These are phyloP conservation scores for Drosophila sp. DNA, from an alignment of 1,140 invertebrate genomes.

Conservation along the genomic window DNA sequence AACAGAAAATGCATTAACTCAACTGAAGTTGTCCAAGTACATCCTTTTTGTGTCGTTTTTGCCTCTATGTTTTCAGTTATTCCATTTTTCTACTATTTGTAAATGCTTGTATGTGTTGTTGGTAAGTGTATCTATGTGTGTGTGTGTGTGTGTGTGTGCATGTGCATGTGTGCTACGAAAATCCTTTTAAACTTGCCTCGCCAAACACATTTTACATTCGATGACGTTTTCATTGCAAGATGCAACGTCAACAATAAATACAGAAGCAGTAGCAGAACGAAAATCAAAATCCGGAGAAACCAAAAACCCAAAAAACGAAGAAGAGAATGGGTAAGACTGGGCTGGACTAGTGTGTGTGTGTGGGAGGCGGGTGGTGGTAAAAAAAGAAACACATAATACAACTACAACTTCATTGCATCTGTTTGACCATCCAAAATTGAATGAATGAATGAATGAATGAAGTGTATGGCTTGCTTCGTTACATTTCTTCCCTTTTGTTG, in stretches of 20 bases:
- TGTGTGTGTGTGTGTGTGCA: constrained; percentile 2
- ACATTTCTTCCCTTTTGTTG: constrained; percentile 15
- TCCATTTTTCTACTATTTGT: constrained; percentile 24
- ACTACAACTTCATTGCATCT: constrained; percentile 25
- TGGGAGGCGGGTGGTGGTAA: background rate
- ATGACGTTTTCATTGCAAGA: constrained; percentile 78
- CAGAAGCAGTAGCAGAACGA: constrained; percentile 27
- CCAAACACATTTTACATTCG: constrained; percentile 77
- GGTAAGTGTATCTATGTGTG: constrained; percentile 48
- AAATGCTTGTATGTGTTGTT: constrained; percentile 23
- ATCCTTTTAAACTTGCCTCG: constrained; percentile 66
- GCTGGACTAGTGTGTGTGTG: background rate
- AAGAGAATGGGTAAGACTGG: background rate
- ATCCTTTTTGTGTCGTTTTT: constrained; percentile 44
- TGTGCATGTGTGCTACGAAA: constrained; percentile 38
- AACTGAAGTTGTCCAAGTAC: constrained; percentile 59
- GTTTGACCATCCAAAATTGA: constrained; percentile 33
- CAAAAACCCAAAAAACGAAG: constrained; percentile 16
- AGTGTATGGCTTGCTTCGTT: constrained; percentile 19
- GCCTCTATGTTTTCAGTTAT: constrained; percentile 26
- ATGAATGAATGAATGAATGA: constrained; percentile 36
- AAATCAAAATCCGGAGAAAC: constrained; percentile 3
- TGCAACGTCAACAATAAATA: constrained; percentile 79
- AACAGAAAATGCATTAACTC: constrained; percentile 74
- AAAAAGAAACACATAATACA: constrained; percentile 21